Conservation (phyloP, 2,113 vertebrate species). For the Mesocricetus auratus region DNA sequence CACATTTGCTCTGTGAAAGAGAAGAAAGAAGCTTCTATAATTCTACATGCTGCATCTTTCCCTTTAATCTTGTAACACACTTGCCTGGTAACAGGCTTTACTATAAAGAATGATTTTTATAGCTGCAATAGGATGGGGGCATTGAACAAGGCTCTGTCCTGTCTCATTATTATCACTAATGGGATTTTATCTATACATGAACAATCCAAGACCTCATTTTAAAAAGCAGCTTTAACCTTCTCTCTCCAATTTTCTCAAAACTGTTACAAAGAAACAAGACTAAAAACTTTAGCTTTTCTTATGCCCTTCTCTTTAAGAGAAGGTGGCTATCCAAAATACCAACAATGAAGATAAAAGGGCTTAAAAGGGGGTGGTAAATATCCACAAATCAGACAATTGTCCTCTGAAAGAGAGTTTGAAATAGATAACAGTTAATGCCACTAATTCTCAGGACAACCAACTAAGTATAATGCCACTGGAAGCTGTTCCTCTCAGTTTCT, state of each 20-base stretch:
- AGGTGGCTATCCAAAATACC: background rate
- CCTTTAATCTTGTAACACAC: slow-evolving; percentile 32
- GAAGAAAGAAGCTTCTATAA: slow-evolving; percentile 30
- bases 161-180: slow-evolving; percentile 48
- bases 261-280: slow-evolving; percentile 42
- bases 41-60: background rate
- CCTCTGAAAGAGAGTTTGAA: background rate
- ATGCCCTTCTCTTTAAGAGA: background rate
- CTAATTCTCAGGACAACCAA: background rate
- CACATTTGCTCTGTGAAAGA: slow-evolving; percentile 1
- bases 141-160: slow-evolving; percentile 26
- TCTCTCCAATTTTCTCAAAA: slow-evolving; percentile 42
- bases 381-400: background rate
- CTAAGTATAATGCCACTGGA: background rate
- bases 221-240: background rate
- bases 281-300: background rate
- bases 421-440: background rate
- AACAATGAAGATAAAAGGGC: background rate
- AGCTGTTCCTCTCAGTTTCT: background rate
- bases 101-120: slow-evolving; percentile 48
- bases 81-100: slow-evolving; percentile 54
- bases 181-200: slow-evolving; percentile 48
- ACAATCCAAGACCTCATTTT: slow-evolving; percentile 35
- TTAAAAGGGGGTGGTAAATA: background rate
- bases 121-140: slow-evolving; percentile 14